phyloP scores from a whole-genome alignment of 2,888 invertebrate species.

The Sicus ferrugineus region DNA sequence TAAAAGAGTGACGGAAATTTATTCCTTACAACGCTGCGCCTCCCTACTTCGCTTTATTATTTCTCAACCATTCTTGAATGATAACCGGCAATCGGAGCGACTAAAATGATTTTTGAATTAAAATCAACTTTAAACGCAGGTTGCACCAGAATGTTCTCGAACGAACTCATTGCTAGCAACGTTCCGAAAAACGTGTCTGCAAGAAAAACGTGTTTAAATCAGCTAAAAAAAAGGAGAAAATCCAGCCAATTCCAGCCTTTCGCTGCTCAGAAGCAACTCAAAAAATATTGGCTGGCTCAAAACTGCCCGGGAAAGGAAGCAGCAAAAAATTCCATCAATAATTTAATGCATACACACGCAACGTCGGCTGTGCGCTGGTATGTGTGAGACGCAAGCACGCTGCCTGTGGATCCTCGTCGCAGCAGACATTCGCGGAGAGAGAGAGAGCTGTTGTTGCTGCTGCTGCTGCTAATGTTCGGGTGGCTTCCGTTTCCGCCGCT shows the following conservation, averaged over 20 bases:
- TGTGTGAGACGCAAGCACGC: background rate
- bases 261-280: conserved; percentile 4
- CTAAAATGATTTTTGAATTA: no score
- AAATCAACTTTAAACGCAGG: no score
- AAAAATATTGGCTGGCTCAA: conserved; percentile 8
- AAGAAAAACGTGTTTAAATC: background rate
- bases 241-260: background rate
- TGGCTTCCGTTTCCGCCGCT: conserved; percentile 17
- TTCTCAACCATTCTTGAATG: no score
- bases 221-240: background rate
- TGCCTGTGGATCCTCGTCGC: background rate
- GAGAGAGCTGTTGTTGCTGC: background rate
- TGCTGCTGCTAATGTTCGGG: background rate
- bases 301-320: conserved; percentile 8
- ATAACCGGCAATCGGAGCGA: no score
- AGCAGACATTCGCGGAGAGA: background rate
- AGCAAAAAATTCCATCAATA: conserved; percentile 27
- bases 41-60: no score
- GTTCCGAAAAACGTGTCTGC: background rate
- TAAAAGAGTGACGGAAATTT: no score
- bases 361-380: background rate
- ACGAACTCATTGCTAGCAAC: no score
- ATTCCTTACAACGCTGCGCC: no score
- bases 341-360: conserved; percentile 21
- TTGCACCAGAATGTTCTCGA: no score